A percentile compares a stretch with the other conserved stretches of the same genome.
These are phyloP conservation scores for Cryptops parisi DNA, from an alignment of 2,888 invertebrate species.

Conservation along the genomic window DNA sequence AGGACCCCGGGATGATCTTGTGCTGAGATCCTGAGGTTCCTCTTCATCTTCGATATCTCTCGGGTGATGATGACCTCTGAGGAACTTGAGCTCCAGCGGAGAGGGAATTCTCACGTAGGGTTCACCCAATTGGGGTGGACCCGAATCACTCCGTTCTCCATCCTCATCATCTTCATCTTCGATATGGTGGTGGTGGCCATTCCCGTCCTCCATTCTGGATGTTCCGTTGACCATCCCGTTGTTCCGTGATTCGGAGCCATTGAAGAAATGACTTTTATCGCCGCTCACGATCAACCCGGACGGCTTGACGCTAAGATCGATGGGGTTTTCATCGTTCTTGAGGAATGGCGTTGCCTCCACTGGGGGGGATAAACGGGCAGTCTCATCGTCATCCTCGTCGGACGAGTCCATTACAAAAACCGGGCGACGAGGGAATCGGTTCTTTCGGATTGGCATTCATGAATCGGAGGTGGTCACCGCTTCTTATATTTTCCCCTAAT, in stretches of 20 bases:
- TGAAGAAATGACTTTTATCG: no score
- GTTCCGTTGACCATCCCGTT: no score
- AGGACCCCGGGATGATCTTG: background rate
- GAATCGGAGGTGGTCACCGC: no score
- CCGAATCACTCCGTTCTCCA: background rate
- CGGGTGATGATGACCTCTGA: background rate
- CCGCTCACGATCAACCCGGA: no score
- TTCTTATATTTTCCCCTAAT: no score
- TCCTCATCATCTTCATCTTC: background rate
- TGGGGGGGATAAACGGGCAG: background rate
- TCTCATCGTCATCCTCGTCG: background rate
- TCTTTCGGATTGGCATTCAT: no score
- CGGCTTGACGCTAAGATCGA: no score
- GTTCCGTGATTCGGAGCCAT: no score
- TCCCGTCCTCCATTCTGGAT: no score
- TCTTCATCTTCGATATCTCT: background rate
- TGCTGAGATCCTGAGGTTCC: background rate
- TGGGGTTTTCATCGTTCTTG: no score
- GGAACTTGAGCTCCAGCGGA: background rate
- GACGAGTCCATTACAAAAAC: background rate
- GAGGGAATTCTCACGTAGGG: background rate
- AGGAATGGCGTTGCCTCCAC: no score
- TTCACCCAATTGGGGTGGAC: background rate
- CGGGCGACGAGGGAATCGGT: no score
- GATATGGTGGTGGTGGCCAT: background rate